Conservation (phyloP, 2,888 invertebrate species). For the Anthoptus insignis region DNA sequence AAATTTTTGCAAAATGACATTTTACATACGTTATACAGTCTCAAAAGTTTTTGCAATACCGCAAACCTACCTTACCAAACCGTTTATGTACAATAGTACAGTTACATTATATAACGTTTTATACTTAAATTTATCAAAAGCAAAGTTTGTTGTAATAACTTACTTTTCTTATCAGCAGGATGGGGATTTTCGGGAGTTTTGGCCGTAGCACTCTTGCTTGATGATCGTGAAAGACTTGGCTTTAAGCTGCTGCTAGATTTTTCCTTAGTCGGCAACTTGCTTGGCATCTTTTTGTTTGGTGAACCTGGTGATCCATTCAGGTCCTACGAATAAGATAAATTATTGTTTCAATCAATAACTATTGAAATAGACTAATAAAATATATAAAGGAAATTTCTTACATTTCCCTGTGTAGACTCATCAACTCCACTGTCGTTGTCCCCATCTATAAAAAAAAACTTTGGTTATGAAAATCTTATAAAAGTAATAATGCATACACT, state of each 20-base stretch:
- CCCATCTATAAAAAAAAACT: constrained; percentile 87
- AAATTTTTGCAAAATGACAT: background rate
- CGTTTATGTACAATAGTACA: too few relatives aligned
- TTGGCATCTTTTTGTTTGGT: constrained; percentile 91
- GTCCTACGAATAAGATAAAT: constrained; percentile 67
- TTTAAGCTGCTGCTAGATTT: constrained; percentile 81
- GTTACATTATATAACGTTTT: too few relatives aligned
- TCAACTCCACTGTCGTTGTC: constrained; percentile 95
- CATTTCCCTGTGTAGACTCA: constrained; percentile 93
- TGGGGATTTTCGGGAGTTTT: constrained; percentile 91
- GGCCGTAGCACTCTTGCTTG: constrained; percentile 86
- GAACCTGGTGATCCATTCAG: constrained; percentile 91
- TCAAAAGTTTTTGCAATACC: too few relatives aligned
- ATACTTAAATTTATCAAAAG: too few relatives aligned
- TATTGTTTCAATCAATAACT: too few relatives aligned
- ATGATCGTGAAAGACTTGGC: constrained; percentile 85
- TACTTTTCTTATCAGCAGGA: constrained; percentile 91
- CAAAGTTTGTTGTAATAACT: constrained; percentile 52
- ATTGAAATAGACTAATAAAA: too few relatives aligned
- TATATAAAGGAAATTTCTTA: too few relatives aligned
- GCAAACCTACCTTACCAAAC: too few relatives aligned
- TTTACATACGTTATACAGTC: background rate
- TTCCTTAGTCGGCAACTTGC: constrained; percentile 83
- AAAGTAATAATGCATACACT: background rate
- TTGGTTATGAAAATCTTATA: constrained; percentile 63